A percentile compares a stretch with the other conserved stretches of the same genome.
These are phyloP conservation scores for Pachycephus smyrnensis DNA, from an alignment of 2,888 invertebrate genomes.

Conservation along the genomic window DNA sequence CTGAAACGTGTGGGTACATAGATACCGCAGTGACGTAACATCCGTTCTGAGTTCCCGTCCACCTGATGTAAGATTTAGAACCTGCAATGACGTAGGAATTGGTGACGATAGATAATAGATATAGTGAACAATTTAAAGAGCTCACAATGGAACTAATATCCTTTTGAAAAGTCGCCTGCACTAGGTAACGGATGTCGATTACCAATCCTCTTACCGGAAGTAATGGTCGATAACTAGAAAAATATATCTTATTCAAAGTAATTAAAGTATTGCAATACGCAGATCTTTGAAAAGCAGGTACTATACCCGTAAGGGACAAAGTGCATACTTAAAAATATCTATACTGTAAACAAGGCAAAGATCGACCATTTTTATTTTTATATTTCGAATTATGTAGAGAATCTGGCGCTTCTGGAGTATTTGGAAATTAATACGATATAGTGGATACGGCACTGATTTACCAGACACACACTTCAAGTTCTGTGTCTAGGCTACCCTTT, in stretches of 20 bases:
- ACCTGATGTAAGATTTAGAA: not conserved
- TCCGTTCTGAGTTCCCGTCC: not conserved
- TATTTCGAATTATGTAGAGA: not conserved
- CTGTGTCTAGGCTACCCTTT: not conserved
- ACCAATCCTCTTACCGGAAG: not conserved
- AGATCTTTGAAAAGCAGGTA: too few relatives aligned
- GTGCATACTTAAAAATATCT: not conserved
- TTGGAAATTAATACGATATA: not conserved
- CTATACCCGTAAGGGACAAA: not conserved
- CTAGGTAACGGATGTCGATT: not conserved
- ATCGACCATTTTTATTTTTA: not conserved
- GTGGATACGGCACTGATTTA: not conserved
- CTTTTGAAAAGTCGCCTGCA: not conserved
- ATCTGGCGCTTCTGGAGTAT: not conserved
- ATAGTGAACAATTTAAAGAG: not conserved
- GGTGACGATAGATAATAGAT: not conserved
- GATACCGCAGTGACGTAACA: not conserved
- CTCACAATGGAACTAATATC: not conserved
- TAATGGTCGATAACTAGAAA: not conserved
- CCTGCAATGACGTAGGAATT: not conserved
- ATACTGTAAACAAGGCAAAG: not conserved
- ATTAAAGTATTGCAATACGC: too few relatives aligned
- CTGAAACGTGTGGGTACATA: not conserved
- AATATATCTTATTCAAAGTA: not conserved
- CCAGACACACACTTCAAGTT: not conserved